Base-by-base conservation (phyloP, 2,113 vertebrate genomes). In the Thalassarche chlororhynchos region DNA sequence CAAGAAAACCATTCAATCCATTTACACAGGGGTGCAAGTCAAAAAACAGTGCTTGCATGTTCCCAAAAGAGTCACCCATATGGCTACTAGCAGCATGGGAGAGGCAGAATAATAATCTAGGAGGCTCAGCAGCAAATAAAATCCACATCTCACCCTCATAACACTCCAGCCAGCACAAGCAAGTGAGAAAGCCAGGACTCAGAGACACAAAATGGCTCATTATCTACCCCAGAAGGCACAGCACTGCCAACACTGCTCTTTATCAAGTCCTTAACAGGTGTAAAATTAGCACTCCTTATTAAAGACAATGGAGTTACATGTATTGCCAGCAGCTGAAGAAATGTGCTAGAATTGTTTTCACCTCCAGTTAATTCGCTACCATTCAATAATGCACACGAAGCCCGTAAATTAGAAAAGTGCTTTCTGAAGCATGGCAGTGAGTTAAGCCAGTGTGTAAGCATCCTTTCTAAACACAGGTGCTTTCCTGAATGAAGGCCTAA, bases 271-370 rank as follows among this genome's bases (percentile, higher is more conserved):
- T 95, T 96, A 96, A 96, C 96, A 96, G 97, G 93, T 96, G 91
- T 94, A 97, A 97, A 97, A 97, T 96, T 96, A 96, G 89, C 89
- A 83, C 82, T 95, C 23, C 14, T 94, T 97, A 93, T 90, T 95
- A 81, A 91, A 96, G 81, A 94, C 96, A 97, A 96, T 96, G 91
- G 91, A 95, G 91, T 89, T 93, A 91, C 89, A 94, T 83, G 74
- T 57, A 85, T 54, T 96, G 94, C 89, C 89, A 96, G 84, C 91
- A 97, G 96, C 95, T 95, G 97, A 97, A 85, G 89, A 96, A 93
- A 96, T 83, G 84, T 84, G 95, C 51, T 93, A 54, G 84, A 87
- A 96, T 90, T 93, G 93, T 96, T 93, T 96, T 93, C 75, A 96
- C 82, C 66, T 91, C 77, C 78, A 69, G 89, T 96, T 97, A 96